Evolutionary conservation across 2,113 vertebrate species (phyloP).

Genomic region (Penelope pileata): DNA sequence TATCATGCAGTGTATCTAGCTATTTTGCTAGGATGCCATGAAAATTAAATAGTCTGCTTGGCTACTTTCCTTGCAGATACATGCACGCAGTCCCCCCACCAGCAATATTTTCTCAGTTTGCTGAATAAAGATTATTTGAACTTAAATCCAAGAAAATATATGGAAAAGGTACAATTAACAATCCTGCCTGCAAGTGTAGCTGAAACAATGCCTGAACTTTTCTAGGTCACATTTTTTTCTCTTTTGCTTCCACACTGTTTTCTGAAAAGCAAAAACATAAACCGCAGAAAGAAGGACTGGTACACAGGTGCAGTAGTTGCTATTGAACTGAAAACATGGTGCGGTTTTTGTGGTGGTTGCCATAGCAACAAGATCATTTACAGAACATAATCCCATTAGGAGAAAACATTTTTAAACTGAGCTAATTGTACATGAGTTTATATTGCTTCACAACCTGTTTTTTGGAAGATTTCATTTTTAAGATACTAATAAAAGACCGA

Average conservation of each 20-base stretch:
- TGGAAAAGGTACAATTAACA: background rate
- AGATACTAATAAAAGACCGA: slow-evolving; percentile 65
- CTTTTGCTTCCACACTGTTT: background rate
- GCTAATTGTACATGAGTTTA: slow-evolving; percentile 75
- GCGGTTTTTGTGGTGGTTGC: slow-evolving; percentile 75
- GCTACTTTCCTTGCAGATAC: background rate
- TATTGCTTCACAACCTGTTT: slow-evolving; percentile 72
- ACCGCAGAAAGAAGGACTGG: slow-evolving; percentile 51
- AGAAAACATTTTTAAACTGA: slow-evolving; percentile 75
- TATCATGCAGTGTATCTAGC: background rate
- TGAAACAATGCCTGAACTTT: slow-evolving; percentile 50
- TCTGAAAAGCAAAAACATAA: slow-evolving; percentile 35
- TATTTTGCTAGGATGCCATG: background rate
- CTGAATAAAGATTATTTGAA: background rate
- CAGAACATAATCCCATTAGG: slow-evolving; percentile 77
- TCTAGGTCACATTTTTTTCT: slow-evolving; percentile 16
- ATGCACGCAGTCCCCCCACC: too few relatives aligned
- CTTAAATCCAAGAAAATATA: slow-evolving; percentile 13
- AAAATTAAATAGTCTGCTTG: background rate
- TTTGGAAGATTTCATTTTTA: slow-evolving; percentile 67
- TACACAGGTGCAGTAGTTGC: slow-evolving; percentile 74
- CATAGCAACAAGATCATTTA: slow-evolving; percentile 75
- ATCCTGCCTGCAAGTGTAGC: background rate
- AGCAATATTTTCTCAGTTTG: background rate
- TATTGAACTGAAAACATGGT: slow-evolving; percentile 60